Percentiles rank a stretch among this genome's conserved stretches.
These are phyloP conservation scores for Aphaenogaster ashmeadi DNA, from an alignment of 1,140 invertebrate species.

Conservation along the genomic window DNA sequence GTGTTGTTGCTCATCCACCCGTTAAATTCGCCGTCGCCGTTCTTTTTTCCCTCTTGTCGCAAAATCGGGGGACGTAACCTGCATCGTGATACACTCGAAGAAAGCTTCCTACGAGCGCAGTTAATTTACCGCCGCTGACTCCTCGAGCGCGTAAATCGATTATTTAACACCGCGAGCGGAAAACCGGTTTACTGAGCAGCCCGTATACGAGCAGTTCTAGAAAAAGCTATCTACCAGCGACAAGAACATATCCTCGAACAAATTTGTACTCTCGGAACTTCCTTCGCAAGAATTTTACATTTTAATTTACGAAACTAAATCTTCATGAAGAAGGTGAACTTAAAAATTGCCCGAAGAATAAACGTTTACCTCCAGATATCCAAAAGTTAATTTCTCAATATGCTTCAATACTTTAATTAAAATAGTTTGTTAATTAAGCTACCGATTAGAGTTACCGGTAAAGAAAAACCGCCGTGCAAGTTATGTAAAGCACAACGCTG, in stretches of 20 bases:
- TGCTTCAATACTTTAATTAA: constrained; percentile 41
- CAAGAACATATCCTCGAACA: background rate
- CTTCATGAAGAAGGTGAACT: constrained; percentile 7
- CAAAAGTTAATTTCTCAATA: constrained; percentile 38
- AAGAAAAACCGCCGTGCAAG: constrained; percentile 36
- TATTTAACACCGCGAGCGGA: constrained; percentile 43
- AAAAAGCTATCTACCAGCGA: background rate
- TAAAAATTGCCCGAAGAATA: constrained; percentile 12
- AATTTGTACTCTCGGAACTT: constrained; percentile 19
- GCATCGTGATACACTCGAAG: constrained; percentile 27
- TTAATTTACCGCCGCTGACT: constrained; percentile 44
- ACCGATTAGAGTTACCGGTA: constrained; percentile 19
- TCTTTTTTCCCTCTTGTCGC: constrained; percentile 5
- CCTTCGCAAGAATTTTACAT: background rate
- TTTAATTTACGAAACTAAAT: constrained; percentile 36
- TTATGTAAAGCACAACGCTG: constrained; percentile 31
- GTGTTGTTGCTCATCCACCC: constrained; percentile 49
- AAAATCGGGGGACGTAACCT: constrained; percentile 30
- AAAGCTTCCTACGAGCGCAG: constrained; percentile 33
- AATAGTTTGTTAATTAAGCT: constrained; percentile 61
- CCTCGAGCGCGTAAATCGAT: constrained; percentile 28
- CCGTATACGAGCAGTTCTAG: background rate
- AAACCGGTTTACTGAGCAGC: constrained; percentile 6
- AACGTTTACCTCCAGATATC: background rate
- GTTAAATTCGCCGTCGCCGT: constrained; percentile 37